Evolutionary conservation across 2,113 vertebrate species (phyloP).

Genomic region (Rhinopomastus cyanomelas): DNA sequence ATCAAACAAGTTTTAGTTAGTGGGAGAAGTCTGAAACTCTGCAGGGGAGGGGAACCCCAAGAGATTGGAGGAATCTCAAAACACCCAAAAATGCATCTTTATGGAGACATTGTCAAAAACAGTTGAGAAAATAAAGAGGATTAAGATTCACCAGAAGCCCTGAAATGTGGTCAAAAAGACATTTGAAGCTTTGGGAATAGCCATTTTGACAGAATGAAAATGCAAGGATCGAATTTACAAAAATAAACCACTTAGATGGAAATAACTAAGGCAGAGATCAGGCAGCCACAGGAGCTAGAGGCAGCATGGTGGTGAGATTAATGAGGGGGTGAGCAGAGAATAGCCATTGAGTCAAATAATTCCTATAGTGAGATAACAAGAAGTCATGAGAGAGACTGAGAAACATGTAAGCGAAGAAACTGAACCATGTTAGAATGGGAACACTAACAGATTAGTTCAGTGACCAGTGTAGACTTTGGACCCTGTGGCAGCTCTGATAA

Average conservation of each 20-base stretch:
- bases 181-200: neutral
- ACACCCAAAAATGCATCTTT: neutral
- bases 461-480: neutral
- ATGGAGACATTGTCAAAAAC: neutral
- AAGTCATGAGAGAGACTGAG: neutral
- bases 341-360: neutral
- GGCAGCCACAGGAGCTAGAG: neutral
- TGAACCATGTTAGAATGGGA: neutral
- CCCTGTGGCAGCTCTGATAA: neutral
- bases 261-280: neutral
- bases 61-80: neutral
- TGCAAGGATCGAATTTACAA: neutral
- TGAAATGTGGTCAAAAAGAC: neutral
- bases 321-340: neutral
- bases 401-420: neutral
- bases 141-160: neutral
- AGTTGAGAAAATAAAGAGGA: neutral
- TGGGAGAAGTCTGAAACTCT: neutral
- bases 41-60: neutral
- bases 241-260: neutral
- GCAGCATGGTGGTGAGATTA: neutral
- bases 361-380: neutral
- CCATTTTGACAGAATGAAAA: neutral
- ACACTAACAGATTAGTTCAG: neutral
- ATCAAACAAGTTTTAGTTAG: neutral